These are phyloP conservation scores for Griposia aprilina DNA, from an alignment of 2,888 invertebrate genomes.

Conservation along the genomic window DNA sequence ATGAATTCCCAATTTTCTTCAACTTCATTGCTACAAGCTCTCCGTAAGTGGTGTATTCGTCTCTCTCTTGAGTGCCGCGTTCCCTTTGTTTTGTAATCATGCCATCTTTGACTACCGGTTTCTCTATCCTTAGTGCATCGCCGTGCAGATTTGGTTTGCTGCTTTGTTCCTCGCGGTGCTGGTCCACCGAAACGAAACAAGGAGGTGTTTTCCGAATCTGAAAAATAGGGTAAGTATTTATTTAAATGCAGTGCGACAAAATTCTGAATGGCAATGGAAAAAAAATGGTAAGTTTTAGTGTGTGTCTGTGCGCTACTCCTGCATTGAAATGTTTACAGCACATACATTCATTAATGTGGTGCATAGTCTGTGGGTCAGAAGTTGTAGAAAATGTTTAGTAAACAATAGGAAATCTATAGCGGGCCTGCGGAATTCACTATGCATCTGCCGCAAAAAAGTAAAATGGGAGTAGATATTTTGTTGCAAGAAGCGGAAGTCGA, in stretches of 20 bases:
- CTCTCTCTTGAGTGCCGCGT: not conserved
- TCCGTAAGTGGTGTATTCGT: constrained; percentile 46
- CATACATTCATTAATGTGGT: too few species aligned
- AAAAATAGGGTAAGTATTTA: not conserved
- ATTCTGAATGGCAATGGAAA: not conserved
- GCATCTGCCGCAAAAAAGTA: not conserved
- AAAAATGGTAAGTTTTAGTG: not conserved
- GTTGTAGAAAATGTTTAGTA: constrained; percentile 10
- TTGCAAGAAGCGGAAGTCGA: not conserved
- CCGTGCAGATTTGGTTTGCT: not conserved
- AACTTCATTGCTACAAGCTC: constrained; percentile 49
- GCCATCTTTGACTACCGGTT: not conserved
- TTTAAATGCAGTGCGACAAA: not conserved
- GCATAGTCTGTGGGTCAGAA: not conserved
- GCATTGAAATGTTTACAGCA: not conserved
- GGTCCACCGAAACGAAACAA: constrained; percentile 29
- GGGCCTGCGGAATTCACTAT: not conserved
- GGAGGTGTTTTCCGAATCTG: constrained; percentile 18
- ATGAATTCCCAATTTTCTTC: constrained; percentile 29
- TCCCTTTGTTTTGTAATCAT: not conserved
- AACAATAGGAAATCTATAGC: constrained; percentile 15
- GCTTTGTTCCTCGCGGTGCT: not conserved
- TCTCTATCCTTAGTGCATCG: constrained; percentile 8
- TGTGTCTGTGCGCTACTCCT: not conserved
- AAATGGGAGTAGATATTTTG: not conserved